Evolutionary conservation across 2,113 vertebrate genomes (phyloP).

Genomic region (Carassius carassius): DNA sequence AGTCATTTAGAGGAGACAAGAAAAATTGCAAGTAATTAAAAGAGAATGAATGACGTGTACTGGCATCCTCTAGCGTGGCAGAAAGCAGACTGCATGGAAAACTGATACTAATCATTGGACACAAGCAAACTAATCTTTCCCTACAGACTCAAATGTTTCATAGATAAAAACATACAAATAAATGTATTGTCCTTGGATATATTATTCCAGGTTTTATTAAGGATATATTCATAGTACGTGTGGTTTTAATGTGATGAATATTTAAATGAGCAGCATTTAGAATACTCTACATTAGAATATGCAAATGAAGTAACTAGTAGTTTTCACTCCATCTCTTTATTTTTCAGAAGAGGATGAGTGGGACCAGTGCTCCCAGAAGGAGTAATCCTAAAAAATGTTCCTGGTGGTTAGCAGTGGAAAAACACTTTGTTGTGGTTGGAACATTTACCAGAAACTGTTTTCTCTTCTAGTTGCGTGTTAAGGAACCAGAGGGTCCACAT

Average conservation of each 20-base stretch:
- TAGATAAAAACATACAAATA: not conserved
- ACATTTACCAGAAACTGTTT: constrained; percentile 56
- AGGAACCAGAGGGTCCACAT: constrained; percentile 27
- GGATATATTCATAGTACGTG: not conserved
- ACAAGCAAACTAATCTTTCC: constrained; percentile 16
- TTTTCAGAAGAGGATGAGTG: constrained; percentile 27
- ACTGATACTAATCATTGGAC: not conserved
- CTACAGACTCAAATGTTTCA: not conserved
- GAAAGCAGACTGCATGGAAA: constrained; percentile 18
- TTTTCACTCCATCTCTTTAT: not conserved
- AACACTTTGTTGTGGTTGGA: constrained; percentile 57
- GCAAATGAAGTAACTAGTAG: constrained; percentile 57
- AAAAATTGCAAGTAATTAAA: constrained; percentile 68
- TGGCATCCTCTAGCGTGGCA: constrained; percentile 45
- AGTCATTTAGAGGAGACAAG: constrained; percentile 64
- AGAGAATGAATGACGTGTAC: constrained; percentile 62
- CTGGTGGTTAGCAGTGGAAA: constrained; percentile 62
- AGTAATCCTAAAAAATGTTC: constrained; percentile 47
- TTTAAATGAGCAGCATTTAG: not conserved
- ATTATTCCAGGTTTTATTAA: not conserved
- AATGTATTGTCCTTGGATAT: not conserved
- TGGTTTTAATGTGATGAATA: constrained; percentile 5
- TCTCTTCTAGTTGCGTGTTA: constrained; percentile 39
- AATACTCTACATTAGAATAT: not conserved
- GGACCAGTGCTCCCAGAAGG: not conserved